phyloP scores from a whole-genome alignment of 2,888 invertebrate genomes.

The Drosophila paramelanica region DNA sequence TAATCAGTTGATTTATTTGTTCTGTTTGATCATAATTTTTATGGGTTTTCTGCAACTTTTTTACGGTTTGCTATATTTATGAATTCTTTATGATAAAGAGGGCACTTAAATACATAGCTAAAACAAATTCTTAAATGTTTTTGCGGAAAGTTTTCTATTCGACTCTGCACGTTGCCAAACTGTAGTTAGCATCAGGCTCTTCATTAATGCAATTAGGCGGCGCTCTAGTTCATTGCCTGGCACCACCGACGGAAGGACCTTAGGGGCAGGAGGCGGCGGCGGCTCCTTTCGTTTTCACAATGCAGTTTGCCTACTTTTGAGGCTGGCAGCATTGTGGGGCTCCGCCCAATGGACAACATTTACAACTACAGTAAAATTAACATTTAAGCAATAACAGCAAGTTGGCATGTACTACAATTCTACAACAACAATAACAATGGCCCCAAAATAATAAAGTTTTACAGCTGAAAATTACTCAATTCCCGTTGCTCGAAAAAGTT shows the following conservation, averaged over 20 bases:
- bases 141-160: not conserved
- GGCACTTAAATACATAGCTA: not conserved
- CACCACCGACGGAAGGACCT: conserved; percentile 1
- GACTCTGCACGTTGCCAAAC: conserved; percentile 7
- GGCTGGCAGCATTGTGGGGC: conserved; percentile 5
- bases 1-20: not conserved
- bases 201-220: conserved; percentile 44
- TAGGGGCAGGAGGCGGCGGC: no score
- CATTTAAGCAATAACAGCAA: conserved; percentile 76
- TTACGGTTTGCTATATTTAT: no score
- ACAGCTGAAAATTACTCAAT: conserved; percentile 80
- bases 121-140: not conserved
- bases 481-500: conserved; percentile 75
- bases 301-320: conserved; percentile 58
- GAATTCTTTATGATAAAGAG: no score
- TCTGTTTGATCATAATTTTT: not conserved
- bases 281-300: conserved; percentile 39
- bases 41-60: not conserved
- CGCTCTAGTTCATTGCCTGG: conserved; percentile 35
- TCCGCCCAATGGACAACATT: conserved; percentile 46
- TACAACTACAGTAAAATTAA: conserved; percentile 64
- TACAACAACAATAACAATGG: conserved; percentile 37
- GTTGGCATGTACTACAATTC: conserved; percentile 72
- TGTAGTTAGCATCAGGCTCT: conserved; percentile 18
- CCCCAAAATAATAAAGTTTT: conserved; percentile 75